Evolutionary conservation across 2,797 vertebrate species (phyloP).

Genomic region (Dermochelys coriacea): DNA sequence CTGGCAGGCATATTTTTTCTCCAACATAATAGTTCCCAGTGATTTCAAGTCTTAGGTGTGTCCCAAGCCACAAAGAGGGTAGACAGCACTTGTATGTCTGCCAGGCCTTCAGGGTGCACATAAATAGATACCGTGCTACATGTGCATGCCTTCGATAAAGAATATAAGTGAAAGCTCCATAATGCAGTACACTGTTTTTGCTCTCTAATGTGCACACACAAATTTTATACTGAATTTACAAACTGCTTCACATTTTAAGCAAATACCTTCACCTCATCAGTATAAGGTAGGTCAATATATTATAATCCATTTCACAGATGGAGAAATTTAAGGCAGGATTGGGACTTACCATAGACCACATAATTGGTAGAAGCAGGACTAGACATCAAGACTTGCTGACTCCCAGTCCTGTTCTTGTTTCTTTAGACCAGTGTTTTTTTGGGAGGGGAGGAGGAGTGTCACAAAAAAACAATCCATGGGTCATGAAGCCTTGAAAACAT

Average conservation of each 20-base stretch:
- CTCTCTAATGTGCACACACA: accelerated
- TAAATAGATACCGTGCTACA: not conserved
- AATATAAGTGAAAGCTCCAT: not conserved
- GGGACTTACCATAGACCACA: not conserved
- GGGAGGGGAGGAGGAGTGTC: not conserved
- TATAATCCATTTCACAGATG: not conserved
- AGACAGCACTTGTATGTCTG: not conserved
- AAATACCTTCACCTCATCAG: not conserved
- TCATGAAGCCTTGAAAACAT: not conserved
- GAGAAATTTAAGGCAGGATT: accelerated
- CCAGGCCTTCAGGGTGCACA: not conserved
- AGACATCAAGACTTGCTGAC: accelerated
- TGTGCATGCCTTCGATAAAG: not conserved
- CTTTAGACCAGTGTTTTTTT: not conserved
- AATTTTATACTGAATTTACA: accelerated
- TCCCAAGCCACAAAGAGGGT: not conserved
- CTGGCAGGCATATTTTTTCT: not conserved
- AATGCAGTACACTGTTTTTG: not conserved
- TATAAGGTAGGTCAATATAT: accelerated
- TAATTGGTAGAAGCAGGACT: not conserved
- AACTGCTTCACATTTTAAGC: not conserved
- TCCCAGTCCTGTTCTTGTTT: not conserved
- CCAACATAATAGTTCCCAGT: not conserved
- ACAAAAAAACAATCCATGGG: accelerated
- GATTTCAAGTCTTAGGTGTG: not conserved